Conservation (phyloP, 2,888 invertebrate species). For the Colostygia pectinataria region DNA sequence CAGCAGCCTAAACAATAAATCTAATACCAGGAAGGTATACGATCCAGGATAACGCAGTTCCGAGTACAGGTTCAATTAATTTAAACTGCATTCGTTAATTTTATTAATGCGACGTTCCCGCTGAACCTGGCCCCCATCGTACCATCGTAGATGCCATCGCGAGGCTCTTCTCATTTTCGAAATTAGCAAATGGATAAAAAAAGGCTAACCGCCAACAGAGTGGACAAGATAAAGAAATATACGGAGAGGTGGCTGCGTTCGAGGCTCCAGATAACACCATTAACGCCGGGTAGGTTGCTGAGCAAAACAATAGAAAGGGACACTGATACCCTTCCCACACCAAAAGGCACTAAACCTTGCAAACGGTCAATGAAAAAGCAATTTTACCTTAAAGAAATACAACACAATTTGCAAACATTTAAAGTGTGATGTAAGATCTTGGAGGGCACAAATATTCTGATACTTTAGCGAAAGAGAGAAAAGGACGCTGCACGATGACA, state of each 20-base stretch:
- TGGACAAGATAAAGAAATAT: constrained; percentile 82
- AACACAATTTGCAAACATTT: constrained; percentile 20
- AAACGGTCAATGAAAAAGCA: constrained; percentile 24
- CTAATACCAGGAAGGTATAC: constrained; percentile 53
- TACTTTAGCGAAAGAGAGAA: constrained; percentile 53
- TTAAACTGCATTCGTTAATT: constrained; percentile 79
- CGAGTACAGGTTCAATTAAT: constrained; percentile 76
- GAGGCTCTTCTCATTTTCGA: constrained; percentile 79
- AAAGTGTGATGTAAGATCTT: constrained; percentile 25
- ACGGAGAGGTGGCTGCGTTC: constrained; percentile 81
- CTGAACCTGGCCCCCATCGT: too few species aligned
- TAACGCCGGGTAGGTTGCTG: constrained; percentile 75
- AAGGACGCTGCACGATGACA: constrained; percentile 69
- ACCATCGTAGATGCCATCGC: constrained; percentile 77
- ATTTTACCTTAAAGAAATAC: constrained; percentile 25
- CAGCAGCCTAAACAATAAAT: constrained; percentile 15
- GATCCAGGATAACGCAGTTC: constrained; percentile 71
- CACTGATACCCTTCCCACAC: constrained; percentile 39
- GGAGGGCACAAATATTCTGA: constrained; percentile 11
- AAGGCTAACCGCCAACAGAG: constrained; percentile 76
- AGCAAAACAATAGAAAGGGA: constrained; percentile 74
- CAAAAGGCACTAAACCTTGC: constrained; percentile 34
- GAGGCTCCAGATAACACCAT: constrained; percentile 80
- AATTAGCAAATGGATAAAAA: constrained; percentile 81
- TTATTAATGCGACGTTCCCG: constrained; percentile 73